phyloP scores from a whole-genome alignment of 2,797 vertebrate species.

The Semaprochilodus insignis region DNA sequence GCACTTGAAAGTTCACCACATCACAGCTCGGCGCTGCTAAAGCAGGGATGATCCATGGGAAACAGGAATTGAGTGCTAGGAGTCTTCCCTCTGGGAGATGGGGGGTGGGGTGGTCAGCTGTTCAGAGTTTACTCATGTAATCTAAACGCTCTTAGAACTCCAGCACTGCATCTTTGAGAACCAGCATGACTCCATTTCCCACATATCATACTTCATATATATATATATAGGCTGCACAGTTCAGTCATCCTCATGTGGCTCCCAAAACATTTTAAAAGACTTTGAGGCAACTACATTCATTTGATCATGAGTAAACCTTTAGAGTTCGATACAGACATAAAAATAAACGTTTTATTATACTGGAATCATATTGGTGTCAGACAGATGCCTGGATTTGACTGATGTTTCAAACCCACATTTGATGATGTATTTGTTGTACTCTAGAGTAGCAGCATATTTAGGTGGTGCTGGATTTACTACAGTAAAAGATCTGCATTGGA shows the following conservation, averaged over 20 bases:
- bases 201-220: slow-evolving; percentile 5
- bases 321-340: no score
- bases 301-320: no score
- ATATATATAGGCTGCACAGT: neutral
- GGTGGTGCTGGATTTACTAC: no score
- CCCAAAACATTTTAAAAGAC: neutral
- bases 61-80: slow-evolving; percentile 55
- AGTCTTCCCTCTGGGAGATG: slow-evolving; percentile 43
- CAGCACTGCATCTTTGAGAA: neutral
- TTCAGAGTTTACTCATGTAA: slow-evolving; percentile 17
- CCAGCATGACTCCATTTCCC: slow-evolving; percentile 11
- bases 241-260: neutral
- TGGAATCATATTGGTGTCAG: neutral
- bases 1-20: neutral
- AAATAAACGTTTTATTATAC: neutral
- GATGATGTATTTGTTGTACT: neutral
- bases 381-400: neutral
- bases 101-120: slow-evolving; percentile 39
- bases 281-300: neutral
- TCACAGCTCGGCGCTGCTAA: neutral
- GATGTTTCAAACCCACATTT: neutral
- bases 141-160: slow-evolving; percentile 7
- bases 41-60: slow-evolving; percentile 49
- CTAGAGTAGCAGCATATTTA: no score
- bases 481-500: no score